These are phyloP conservation scores for Drosophila austrosaltans DNA, from an alignment of 2,888 invertebrate species.

Conservation along the genomic window DNA sequence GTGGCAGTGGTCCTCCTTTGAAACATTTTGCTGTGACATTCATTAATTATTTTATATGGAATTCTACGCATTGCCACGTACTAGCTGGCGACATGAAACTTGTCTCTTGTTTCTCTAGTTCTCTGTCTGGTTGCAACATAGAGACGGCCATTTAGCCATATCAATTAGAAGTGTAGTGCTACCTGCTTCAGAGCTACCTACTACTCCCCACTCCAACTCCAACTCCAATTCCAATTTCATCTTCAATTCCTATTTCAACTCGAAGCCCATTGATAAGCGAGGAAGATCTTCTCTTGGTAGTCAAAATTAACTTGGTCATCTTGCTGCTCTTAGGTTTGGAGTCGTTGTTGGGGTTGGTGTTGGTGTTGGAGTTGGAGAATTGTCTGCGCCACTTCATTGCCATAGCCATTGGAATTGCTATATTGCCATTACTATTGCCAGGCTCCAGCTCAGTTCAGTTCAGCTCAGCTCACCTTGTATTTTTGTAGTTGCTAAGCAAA, in stretches of 20 bases:
- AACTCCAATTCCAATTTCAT: conserved; percentile 1
- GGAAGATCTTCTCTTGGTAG: conserved; percentile 19
- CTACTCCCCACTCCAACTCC: conserved; percentile 38
- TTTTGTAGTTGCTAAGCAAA: conserved; percentile 72
- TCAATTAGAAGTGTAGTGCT: conserved; percentile 62
- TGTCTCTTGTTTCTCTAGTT: conserved; percentile 52
- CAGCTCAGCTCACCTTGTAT: conserved; percentile 34
- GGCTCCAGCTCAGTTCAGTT: conserved; percentile 31
- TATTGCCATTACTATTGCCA: conserved; percentile 34
- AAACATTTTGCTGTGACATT: conserved; percentile 81
- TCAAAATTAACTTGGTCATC: conserved; percentile 76
- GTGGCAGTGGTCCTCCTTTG: conserved; percentile 21
- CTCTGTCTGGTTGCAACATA: conserved; percentile 56
- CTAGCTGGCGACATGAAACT: conserved; percentile 80
- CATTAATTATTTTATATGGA: conserved; percentile 83
- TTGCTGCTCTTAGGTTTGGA: conserved; percentile 66
- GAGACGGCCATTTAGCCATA: conserved; percentile 76
- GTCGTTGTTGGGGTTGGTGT: conserved; percentile 7
- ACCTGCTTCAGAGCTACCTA: conserved; percentile 30
- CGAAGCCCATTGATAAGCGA: conserved; percentile 60
- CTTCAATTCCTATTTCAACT: conserved; percentile 4
- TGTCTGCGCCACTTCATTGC: conserved; percentile 64
- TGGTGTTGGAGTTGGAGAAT: conserved; percentile 40
- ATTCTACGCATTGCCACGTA: conserved; percentile 82
- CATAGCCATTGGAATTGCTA: conserved; percentile 7